Evolutionary conservation across 2,888 invertebrate genomes (phyloP).

Genomic region (Hemistola chrysoprasaria): DNA sequence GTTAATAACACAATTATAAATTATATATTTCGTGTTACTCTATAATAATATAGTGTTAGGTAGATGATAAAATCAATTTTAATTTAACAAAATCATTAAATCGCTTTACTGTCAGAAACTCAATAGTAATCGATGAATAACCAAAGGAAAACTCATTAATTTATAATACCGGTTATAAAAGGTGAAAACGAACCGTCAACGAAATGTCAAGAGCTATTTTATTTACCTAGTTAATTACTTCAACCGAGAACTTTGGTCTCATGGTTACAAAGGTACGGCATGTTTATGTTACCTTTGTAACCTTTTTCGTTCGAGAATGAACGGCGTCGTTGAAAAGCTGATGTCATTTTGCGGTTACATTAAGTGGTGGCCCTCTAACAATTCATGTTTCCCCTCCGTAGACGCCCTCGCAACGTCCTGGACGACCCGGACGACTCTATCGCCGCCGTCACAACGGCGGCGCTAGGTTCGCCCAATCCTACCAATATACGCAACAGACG

Average conservation of each 20-base stretch:
- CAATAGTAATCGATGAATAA: neutral
- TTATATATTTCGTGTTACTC: too few relatives aligned
- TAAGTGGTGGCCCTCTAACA: too few relatives aligned
- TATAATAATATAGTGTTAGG: too few relatives aligned
- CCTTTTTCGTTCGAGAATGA: slow-evolving; percentile 24
- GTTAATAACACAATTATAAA: too few relatives aligned
- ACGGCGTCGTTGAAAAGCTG: slow-evolving; percentile 16
- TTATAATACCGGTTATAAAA: slow-evolving; percentile 5
- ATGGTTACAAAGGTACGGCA: slow-evolving; percentile 14
- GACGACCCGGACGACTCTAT: too few relatives aligned
- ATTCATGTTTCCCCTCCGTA: too few relatives aligned
- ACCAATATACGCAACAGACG: too few relatives aligned
- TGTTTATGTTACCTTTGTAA: slow-evolving; percentile 15
- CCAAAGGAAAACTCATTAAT: slow-evolving; percentile 10
- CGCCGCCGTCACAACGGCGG: too few relatives aligned
- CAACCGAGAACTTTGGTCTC: slow-evolving; percentile 21
- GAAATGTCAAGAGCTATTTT: slow-evolving; percentile 18
- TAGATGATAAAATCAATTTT: too few relatives aligned
- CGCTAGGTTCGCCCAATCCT: too few relatives aligned
- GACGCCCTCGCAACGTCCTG: too few relatives aligned
- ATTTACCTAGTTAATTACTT: slow-evolving; percentile 24
- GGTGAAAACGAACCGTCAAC: slow-evolving; percentile 11
- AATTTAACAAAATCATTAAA: neutral
- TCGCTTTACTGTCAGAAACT: slow-evolving; percentile 1
- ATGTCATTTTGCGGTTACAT: slow-evolving; percentile 22